A percentile compares a stretch with the other conserved stretches of the same genome.
Conservation (phyloP, 2,797 vertebrate genomes). For the Zonotrichia albicollis region DNA sequence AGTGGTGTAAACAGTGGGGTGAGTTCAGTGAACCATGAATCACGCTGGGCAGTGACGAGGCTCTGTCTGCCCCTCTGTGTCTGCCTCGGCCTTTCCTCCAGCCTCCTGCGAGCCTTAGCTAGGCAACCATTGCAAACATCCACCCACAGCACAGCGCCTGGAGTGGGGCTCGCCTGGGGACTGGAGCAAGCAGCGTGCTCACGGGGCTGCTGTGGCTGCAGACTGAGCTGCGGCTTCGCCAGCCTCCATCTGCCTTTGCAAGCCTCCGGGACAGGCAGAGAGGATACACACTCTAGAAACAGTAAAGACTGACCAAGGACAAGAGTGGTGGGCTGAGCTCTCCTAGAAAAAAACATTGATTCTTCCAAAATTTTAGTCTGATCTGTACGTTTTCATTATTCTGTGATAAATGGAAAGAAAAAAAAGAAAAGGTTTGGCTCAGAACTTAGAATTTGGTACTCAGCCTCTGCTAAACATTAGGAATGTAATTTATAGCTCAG, state of each 20-base stretch:
- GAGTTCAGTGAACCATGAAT: neutral
- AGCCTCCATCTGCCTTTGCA: neutral
- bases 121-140: neutral
- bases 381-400: neutral
- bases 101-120: neutral
- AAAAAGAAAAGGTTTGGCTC: neutral
- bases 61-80: neutral
- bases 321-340: neutral
- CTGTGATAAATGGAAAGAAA: neutral
- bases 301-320: neutral
- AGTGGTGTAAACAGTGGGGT: neutral
- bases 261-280: neutral
- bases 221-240: neutral
- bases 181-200: neutral
- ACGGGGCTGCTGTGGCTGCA: neutral
- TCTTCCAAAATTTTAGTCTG: neutral
- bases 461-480: neutral
- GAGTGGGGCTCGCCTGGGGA: neutral
- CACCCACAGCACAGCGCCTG: accelerated
- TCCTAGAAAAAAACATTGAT: neutral
- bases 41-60: neutral
- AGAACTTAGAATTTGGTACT: neutral
- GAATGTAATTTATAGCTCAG: neutral
- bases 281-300: too few relatives aligned
- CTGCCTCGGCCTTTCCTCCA: neutral